Conservation (phyloP, 1,140 invertebrate genomes). For the Polyergus mexicanus region DNA sequence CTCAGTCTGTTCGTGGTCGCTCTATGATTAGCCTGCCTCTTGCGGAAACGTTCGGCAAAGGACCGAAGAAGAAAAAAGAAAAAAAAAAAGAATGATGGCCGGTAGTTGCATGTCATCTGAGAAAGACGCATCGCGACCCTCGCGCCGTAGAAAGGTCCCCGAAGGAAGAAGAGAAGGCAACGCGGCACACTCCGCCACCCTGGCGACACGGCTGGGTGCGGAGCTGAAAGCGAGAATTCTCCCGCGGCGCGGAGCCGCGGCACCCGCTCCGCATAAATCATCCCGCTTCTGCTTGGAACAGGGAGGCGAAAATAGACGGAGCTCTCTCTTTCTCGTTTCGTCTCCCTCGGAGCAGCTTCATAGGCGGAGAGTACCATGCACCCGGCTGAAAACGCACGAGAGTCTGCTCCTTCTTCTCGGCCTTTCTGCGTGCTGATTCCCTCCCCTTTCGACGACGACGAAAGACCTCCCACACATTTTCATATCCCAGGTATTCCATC, state of each 20-base stretch:
- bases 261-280: slow-evolving; percentile 80
- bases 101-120: slow-evolving; percentile 75
- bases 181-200: slow-evolving; percentile 74
- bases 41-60: slow-evolving; percentile 57
- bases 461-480: slow-evolving; percentile 72
- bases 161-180: slow-evolving; percentile 46
- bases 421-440: slow-evolving; percentile 1
- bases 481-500: slow-evolving; percentile 60
- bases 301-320: slow-evolving; percentile 78
- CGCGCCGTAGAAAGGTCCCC: slow-evolving; percentile 39
- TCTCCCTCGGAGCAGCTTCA: slow-evolving; percentile 44
- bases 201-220: slow-evolving; percentile 75
- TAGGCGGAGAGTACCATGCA: slow-evolving; percentile 25
- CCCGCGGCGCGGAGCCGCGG: slow-evolving; percentile 75
- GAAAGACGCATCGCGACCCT: slow-evolving; percentile 73
- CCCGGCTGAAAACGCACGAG: slow-evolving; percentile 22
- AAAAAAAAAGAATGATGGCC: slow-evolving; percentile 58
- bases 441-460: slow-evolving; percentile 13
- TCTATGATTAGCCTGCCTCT: slow-evolving; percentile 75
- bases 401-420: slow-evolving; percentile 22
- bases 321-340: slow-evolving; percentile 43
- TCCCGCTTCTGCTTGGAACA: slow-evolving; percentile 76
- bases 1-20: slow-evolving; percentile 64
- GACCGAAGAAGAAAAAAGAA: background rate
- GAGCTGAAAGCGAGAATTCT: slow-evolving; percentile 79